Percentiles rank a stretch among this genome's conserved stretches.
Evolutionary conservation across 2,113 vertebrate genomes (phyloP).

Genomic region (Indicator maculatus): DNA sequence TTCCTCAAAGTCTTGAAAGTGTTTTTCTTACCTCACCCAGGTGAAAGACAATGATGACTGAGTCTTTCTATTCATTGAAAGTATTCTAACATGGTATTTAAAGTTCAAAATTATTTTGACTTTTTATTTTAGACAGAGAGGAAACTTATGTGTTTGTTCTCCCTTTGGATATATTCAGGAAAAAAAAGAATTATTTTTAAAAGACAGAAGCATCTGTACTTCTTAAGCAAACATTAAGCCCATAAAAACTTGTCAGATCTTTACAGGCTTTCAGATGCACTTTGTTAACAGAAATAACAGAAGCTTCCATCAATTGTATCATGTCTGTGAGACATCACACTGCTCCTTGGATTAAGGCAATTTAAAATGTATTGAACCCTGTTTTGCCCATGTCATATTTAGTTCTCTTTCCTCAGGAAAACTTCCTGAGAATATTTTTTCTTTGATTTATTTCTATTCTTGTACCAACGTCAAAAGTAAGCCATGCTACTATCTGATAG

Average conservation of each 20-base stretch:
- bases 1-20: not conserved
- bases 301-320: not conserved
- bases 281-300: constrained; percentile 28
- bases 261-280: not conserved
- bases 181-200: not conserved
- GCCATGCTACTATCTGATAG: not conserved
- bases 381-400: not conserved
- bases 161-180: not conserved
- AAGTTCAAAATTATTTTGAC: not conserved
- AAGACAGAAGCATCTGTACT: not conserved
- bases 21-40: not conserved
- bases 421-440: not conserved
- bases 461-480: not conserved
- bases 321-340: not conserved
- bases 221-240: not conserved
- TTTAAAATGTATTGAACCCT: constrained; percentile 30
- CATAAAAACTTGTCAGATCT: not conserved
- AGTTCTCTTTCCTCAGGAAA: not conserved
- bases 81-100: not conserved
- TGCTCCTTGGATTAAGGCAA: constrained; percentile 27
- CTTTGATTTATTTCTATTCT: constrained; percentile 13
- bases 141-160: not conserved
- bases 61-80: not conserved
- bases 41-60: not conserved
- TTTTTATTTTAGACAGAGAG: not conserved